Evolutionary conservation across 2,888 invertebrate species (phyloP).

Genomic region (Cheilosia grossa): DNA sequence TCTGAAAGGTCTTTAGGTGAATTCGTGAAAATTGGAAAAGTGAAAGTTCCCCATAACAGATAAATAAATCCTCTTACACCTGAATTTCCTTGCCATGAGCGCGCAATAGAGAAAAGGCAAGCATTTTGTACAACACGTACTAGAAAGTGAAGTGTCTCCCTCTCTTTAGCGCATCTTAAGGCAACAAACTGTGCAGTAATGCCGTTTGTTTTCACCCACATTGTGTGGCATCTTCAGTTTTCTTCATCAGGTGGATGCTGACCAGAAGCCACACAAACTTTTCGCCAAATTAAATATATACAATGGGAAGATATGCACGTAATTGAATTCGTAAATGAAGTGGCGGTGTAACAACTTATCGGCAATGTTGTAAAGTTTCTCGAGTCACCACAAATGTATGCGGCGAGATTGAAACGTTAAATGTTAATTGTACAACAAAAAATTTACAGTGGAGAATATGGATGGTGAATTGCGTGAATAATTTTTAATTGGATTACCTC

Average conservation of each 20-base stretch:
- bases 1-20: slow-evolving; percentile 13
- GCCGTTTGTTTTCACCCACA: neutral
- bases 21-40: slow-evolving; percentile 35
- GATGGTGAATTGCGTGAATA: no score
- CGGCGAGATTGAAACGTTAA: no score
- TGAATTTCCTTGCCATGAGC: neutral
- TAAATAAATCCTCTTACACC: neutral
- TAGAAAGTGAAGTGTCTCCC: slow-evolving; percentile 1
- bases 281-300: neutral
- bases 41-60: slow-evolving; percentile 22
- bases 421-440: no score
- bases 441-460: no score
- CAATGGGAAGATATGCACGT: neutral
- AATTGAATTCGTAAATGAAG: no score
- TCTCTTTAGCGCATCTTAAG: neutral
- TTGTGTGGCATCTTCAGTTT: slow-evolving; percentile 17
- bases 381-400: no score
- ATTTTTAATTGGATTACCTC: no score
- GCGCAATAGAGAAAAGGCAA: neutral
- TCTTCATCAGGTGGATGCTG: slow-evolving; percentile 1
- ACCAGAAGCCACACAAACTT: neutral
- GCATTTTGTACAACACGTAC: neutral
- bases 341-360: no score
- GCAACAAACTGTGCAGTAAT: neutral
- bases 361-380: no score